Conservation (phyloP, 2,113 vertebrate species). For the Trochalopteron elliotii region DNA sequence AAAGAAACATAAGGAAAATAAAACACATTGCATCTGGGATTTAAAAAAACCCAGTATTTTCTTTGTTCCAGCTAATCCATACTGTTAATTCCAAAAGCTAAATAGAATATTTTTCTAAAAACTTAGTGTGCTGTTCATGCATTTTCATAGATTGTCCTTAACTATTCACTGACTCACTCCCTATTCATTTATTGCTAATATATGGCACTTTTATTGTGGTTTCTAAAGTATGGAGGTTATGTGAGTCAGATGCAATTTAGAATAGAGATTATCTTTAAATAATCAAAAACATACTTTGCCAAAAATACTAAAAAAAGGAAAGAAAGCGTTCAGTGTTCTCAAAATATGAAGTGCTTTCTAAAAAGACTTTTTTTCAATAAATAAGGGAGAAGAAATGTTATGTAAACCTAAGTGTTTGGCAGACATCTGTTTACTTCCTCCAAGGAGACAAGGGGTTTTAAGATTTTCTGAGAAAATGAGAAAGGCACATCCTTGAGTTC, state of each 20-base stretch:
- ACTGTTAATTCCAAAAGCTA: constrained; percentile 50
- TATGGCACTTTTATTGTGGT: constrained; percentile 72
- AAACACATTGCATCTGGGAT: constrained; percentile 31
- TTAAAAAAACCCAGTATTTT: background rate
- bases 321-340: constrained; percentile 40
- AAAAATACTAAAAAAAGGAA: constrained; percentile 50
- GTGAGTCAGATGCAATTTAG: constrained; percentile 67
- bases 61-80: constrained; percentile 20
- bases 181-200: constrained; percentile 69
- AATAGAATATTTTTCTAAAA: constrained; percentile 44
- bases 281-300: constrained; percentile 67
- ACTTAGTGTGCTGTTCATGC: constrained; percentile 12
- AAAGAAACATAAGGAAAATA: constrained; percentile 34
- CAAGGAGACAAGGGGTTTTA: constrained; percentile 43
- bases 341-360: constrained; percentile 66
- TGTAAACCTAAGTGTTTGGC: constrained; percentile 62
- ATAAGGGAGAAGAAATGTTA: constrained; percentile 52
- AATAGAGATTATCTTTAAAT: constrained; percentile 73
- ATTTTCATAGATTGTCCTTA: constrained; percentile 60
- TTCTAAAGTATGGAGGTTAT: constrained; percentile 67
- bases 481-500: constrained; percentile 43
- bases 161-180: constrained; percentile 68
- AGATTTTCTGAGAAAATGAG: constrained; percentile 29
- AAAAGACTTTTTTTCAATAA: constrained; percentile 35
- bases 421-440: constrained; percentile 58